These are phyloP conservation scores for Tanypteryx hageni DNA, from an alignment of 2,888 invertebrate species.

Conservation along the genomic window DNA sequence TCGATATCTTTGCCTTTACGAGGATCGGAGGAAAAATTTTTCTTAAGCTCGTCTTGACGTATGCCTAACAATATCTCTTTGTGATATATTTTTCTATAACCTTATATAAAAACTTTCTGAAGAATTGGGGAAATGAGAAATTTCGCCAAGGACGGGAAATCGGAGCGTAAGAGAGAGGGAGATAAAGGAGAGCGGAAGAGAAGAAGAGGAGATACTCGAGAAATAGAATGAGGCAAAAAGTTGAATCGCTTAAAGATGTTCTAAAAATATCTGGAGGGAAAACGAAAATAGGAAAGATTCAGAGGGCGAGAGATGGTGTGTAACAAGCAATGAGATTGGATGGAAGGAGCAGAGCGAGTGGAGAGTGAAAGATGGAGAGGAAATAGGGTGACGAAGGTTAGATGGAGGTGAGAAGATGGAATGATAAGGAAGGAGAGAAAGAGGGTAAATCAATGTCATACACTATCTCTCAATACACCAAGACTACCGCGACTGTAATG, in stretches of 20 bases:
- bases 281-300: too few relatives aligned
- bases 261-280: not conserved
- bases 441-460: too few relatives aligned
- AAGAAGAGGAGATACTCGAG: not conserved
- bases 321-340: too few relatives aligned
- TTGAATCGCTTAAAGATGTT: not conserved
- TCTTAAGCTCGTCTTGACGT: not conserved
- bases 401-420: too few relatives aligned
- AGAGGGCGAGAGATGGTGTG: too few relatives aligned
- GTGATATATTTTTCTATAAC: constrained; percentile 6
- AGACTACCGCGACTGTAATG: too few relatives aligned
- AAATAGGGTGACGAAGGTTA: too few relatives aligned
- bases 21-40: not conserved
- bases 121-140: constrained; percentile 22
- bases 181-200: not conserved
- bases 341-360: too few relatives aligned
- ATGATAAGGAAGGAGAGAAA: too few relatives aligned
- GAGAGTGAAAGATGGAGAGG: too few relatives aligned
- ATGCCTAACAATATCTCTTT: constrained; percentile 12
- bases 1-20: not conserved
- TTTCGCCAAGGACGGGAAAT: not conserved
- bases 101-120: not conserved
- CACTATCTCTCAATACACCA: too few relatives aligned
- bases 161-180: not conserved
- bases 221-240: not conserved